Evolutionary conservation across 2,888 invertebrate species (phyloP), one percentile per base, ranked within the genome.

Genomic region (Parelbella ahira): DNA sequence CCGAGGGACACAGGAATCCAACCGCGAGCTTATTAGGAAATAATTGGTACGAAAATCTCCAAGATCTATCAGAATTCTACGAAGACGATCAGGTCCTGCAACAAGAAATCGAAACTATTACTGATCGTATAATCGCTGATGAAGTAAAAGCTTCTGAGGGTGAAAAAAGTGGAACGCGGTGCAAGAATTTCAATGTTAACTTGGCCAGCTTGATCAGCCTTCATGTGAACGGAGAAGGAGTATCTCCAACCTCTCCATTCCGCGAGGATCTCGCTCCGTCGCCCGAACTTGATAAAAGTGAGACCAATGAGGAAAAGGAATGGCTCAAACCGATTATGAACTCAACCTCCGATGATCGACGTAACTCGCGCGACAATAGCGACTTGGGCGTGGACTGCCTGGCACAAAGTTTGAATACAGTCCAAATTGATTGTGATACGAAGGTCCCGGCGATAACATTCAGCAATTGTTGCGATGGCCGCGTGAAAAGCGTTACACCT

Each of bases 371-470:
- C 38, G 46, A 49, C 25, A 49, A 44, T 44, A 57, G 50, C 53
- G 70, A 71, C 53, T 51, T 61, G 37, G 59, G 58, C 54, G 74
- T 84, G 48, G 81, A 83, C 30, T 59, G 67, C 46, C 58, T 87
- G 54, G 67, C 73, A 57, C 72, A 76, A 65, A 73, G 66, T 50
- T 61, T 87, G 49, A 60, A 66, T 44, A 61, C 73, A 20, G 71
- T 83, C 25, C 71, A 73, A 61, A 69, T 84, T 44, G 73, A 81
- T 51, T 68, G 68, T 56, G 73, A 83, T 75, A 77, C 60, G 27
- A 76, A 78, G 51, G 70, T 87, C 44, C 88, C 88, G 27, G 66
- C 71, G 47, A 88, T 88, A 76, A 87, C 88, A 50, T 84, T 86
- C 60, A 87, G 84, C 58, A 79, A 86, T 67, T 88, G 83, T 74